Conservation (phyloP, 2,797 vertebrate species). For the Neosalanx taihuensis region DNA sequence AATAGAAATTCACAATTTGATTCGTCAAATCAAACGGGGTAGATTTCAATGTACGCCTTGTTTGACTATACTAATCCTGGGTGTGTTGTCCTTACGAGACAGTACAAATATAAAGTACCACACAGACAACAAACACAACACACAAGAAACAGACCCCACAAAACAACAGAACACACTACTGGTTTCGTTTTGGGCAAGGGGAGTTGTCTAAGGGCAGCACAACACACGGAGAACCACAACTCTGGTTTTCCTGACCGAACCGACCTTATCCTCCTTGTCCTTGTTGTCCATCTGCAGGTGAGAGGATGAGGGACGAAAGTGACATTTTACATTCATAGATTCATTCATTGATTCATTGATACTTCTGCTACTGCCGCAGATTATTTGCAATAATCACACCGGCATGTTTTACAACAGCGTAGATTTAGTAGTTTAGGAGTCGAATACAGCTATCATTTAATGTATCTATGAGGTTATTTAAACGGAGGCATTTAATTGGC, state of each 20-base stretch:
- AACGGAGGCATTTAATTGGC: no score
- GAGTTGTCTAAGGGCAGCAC: not conserved
- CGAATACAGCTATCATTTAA: no score
- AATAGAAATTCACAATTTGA: not conserved
- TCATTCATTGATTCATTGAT: no score
- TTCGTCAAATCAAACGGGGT: not conserved
- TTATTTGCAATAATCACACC: no score
- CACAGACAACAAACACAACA: not conserved
- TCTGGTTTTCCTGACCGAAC: slow-evolving; percentile 36
- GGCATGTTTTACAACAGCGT: no score
- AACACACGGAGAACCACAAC: not conserved
- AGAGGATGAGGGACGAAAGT: slow-evolving; percentile 8
- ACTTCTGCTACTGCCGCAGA: no score
- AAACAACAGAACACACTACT: not conserved
- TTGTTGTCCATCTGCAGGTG: slow-evolving; percentile 70
- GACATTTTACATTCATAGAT: slow-evolving; percentile 6
- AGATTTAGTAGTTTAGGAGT: no score
- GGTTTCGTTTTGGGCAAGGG: not conserved
- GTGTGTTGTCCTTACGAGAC: not conserved
- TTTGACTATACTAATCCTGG: no score
- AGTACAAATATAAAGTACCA: not conserved
- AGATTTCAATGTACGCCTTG: no score
- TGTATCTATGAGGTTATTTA: no score
- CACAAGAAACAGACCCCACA: not conserved
- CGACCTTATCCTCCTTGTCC: slow-evolving; percentile 69